Base-by-base conservation (phyloP, 2,888 invertebrate species). In the Nysson spinosus region DNA sequence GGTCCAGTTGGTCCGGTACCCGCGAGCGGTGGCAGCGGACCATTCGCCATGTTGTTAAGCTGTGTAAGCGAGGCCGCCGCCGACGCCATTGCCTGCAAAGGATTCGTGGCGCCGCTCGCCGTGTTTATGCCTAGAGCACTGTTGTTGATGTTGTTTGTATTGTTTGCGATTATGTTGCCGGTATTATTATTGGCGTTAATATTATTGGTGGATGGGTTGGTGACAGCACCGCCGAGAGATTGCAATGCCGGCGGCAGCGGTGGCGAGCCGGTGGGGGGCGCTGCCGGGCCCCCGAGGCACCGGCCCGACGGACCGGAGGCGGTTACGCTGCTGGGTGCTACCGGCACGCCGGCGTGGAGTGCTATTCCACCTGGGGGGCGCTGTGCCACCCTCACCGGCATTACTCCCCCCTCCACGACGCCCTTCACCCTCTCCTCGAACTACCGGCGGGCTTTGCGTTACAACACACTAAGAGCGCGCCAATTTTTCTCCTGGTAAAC, bases 241-340 rank as follows among this genome's bases (percentile, higher is more conserved):
- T 79, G 75, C 70, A 83, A 72, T 44, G 82, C 81, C 74, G 78
- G 80, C 67, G 82, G 78, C 80, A 83, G 77, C 67, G 86, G 83
- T 65, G 84, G 86, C 65, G 86, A 86, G 75, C 81, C 78, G 72
- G 75, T 76, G 70, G 75, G 75, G 70, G 75, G 75, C 55, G 74
- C 76, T 61, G 75, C 72, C 76, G 76, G 76, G 75, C 76, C 81
- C 78, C 88, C 88, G 88, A 88, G 90, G 90, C 88, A 89, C 89
- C 88, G 90, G 89, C 88, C 90, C 89, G 88, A 89, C 89, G 88
- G 89, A 88, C 80, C 87, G 84, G 85, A 88, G 88, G 83, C 87
- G 89, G 90, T 89, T 89, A 90, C 90, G 89, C 91, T 90, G 89
- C 89, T 90, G 88, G 90, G 89, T 89, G 89, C 90, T 89, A 90